These are phyloP conservation scores for Conus canariensis DNA, from an alignment of 2,888 invertebrate species.

Conservation along the genomic window DNA sequence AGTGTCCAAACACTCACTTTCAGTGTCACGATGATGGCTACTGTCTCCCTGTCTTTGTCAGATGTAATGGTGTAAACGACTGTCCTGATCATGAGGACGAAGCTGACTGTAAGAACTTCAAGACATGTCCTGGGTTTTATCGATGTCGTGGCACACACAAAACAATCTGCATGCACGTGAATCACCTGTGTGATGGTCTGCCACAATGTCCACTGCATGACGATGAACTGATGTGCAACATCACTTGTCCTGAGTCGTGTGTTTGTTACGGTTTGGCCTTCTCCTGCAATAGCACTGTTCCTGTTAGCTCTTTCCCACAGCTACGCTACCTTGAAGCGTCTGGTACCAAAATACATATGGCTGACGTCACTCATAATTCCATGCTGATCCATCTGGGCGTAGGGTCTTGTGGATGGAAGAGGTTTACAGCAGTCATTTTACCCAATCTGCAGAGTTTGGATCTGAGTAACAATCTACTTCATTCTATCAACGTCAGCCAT, in stretches of 20 bases:
- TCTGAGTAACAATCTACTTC: neutral
- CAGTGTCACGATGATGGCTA: neutral
- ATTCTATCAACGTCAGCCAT: neutral
- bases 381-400: neutral
- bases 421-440: neutral
- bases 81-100: neutral
- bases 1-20: conserved; percentile 9
- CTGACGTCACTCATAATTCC: neutral
- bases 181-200: neutral
- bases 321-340: neutral
- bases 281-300: neutral
- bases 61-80: neutral
- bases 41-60: neutral
- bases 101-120: neutral
- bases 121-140: neutral
- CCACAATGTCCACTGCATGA: neutral
- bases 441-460: neutral
- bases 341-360: neutral
- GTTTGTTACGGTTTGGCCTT: neutral
- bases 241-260: neutral
- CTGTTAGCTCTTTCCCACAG: neutral
- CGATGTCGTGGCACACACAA: neutral
- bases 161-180: conserved; percentile 3
- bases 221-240: neutral
- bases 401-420: neutral